Percentiles rank a stretch among this genome's conserved stretches.
phyloP scores from a whole-genome alignment of 1,140 invertebrate species.

The Drosophila truncata region DNA sequence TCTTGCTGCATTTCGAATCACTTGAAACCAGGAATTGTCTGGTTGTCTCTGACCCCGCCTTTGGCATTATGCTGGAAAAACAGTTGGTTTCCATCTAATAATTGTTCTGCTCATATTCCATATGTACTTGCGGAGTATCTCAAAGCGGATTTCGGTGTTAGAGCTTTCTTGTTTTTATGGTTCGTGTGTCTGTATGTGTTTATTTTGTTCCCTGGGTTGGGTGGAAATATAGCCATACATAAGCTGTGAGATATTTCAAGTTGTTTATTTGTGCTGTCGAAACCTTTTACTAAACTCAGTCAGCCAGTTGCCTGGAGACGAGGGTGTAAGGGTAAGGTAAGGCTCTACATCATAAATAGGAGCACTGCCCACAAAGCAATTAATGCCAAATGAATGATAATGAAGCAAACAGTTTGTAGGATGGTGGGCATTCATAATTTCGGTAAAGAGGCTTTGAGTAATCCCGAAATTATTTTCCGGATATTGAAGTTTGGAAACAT shows the following conservation, averaged over 20 bases:
- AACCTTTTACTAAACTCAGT: conserved; percentile 13
- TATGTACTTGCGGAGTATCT: conserved; percentile 55
- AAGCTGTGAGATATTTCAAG: conserved; percentile 23
- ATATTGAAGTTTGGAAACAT: conserved; percentile 2
- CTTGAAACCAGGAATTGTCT: conserved; percentile 32
- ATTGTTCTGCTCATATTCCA: conserved; percentile 66
- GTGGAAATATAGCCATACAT: background rate
- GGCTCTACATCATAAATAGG: conserved; percentile 13
- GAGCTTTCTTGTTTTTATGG: conserved; percentile 34
- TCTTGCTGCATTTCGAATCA: conserved; percentile 62
- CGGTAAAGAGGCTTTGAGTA: conserved; percentile 23
- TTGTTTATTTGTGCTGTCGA: conserved; percentile 37
- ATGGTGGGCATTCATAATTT: background rate
- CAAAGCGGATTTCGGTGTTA: conserved; percentile 73
- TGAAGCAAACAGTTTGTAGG: conserved; percentile 1
- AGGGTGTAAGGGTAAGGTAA: background rate
- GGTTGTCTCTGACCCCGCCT: conserved; percentile 41
- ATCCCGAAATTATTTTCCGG: conserved; percentile 15
- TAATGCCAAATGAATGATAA: conserved; percentile 41
- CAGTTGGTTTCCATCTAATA: conserved; percentile 73
- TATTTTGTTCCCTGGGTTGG: background rate
- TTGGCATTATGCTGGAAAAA: conserved; percentile 62
- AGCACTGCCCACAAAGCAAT: conserved; percentile 11
- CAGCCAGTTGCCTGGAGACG: conserved; percentile 14
- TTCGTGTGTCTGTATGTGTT: background rate